Evolutionary conservation across 2,113 vertebrate species (phyloP), one percentile per base, ranked within the genome.

Genomic region (Nyctibius bracteatus): DNA sequence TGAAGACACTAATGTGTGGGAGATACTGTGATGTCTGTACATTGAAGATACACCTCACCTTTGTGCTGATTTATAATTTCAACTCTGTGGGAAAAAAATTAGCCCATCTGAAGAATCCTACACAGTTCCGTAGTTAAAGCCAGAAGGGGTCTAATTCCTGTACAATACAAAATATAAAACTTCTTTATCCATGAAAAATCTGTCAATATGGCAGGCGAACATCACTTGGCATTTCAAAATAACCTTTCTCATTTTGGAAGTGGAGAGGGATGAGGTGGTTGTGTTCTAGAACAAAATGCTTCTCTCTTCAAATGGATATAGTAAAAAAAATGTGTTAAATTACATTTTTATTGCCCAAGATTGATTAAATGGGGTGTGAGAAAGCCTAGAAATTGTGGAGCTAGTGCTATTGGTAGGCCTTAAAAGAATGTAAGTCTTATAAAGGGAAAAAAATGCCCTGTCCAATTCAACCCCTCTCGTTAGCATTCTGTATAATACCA

Each of bases 1-100:
- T 20, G 49, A 25, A 3, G 37, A 0, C 2, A 0, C 5, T 21
- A 7, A 4, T 6, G 7, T 15, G 1, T 2, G 16, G 21, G 71
- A 62, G 51, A 23, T 27, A 0, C 28, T 14, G 47, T 20, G 47
- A 19, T n/a, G 2, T 9, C 20, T 21, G 6, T 73, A 15, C 41
- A 25, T 25, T 24, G 17, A 65, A 43, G 4, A 9, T 24, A 12
- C 2, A 14, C 33, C 10, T 54, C 7, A 1, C 3, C 47, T 61
- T 25, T 68, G 47, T 54, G 74, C 58, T 27, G 33, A 25, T 54
- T 55, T 59, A 7, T 49, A 33, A 35, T 30, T 44, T 57, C 14
- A 22, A 0, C 6, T 37, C 9, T 33, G 17, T 1, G 6, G 8
- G 3, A 1, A 6, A 28, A 25, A 18, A 66, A 35, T 3, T 2